phyloP scores from a whole-genome alignment of 2,113 vertebrate species.

The Pomatorhinus ruficollis region DNA sequence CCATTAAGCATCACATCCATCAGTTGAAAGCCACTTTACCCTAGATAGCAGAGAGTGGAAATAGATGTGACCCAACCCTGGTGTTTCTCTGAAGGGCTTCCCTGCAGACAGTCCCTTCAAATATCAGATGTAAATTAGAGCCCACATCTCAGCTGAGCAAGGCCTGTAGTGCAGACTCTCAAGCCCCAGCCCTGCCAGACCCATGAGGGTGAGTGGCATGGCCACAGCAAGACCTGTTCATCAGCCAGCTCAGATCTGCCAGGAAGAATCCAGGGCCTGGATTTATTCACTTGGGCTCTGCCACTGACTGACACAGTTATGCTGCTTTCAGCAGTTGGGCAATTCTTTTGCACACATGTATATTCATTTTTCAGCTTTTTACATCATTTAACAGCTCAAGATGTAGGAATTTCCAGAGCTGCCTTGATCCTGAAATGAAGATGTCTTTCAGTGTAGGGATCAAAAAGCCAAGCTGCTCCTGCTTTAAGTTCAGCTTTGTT shows the following conservation, averaged over 20 bases:
- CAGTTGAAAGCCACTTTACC: background rate
- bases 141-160: background rate
- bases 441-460: background rate
- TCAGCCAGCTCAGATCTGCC: background rate
- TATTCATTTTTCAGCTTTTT: background rate
- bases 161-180: accelerated
- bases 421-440: background rate
- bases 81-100: background rate
- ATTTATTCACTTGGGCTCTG: background rate
- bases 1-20: background rate
- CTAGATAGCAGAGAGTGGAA: background rate
- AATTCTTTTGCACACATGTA: background rate
- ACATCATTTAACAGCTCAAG: background rate
- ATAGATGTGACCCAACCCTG: background rate
- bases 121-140: background rate
- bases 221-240: background rate
- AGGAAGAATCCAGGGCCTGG: background rate
- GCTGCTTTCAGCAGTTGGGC: background rate
- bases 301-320: background rate
- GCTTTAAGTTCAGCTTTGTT: background rate
- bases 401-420: background rate
- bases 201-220: accelerated
- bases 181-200: background rate
- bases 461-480: background rate
- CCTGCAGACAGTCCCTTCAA: background rate